These are phyloP conservation scores for Psophia crepitans DNA, from an alignment of 2,113 vertebrate genomes.

Conservation along the genomic window DNA sequence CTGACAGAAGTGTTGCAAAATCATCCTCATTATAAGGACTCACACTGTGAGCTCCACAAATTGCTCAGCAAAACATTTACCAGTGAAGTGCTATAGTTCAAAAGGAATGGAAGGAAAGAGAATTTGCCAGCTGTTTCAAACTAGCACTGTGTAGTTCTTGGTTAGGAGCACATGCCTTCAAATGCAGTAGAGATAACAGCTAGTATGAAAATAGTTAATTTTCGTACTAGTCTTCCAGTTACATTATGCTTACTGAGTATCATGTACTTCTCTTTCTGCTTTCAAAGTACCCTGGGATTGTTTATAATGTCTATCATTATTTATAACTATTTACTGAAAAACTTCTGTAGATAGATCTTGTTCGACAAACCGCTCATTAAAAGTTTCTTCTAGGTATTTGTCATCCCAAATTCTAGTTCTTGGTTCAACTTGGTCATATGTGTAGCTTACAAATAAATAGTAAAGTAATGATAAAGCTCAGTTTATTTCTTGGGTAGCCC, in stretches of 20 bases:
- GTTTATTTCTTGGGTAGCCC: background rate
- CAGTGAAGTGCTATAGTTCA: background rate
- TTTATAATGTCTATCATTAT: background rate
- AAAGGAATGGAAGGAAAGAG: background rate
- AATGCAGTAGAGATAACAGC: background rate
- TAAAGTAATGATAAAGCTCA: background rate
- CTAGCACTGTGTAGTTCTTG: background rate
- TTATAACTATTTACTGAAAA: background rate
- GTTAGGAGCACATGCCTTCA: background rate
- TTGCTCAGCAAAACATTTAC: background rate
- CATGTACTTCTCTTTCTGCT: background rate
- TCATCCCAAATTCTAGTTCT: background rate
- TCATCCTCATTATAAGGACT: background rate
- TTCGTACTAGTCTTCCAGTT: background rate
- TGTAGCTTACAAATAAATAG: background rate
- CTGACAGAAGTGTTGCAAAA: background rate
- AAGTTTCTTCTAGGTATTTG: background rate
- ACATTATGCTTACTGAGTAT: background rate
- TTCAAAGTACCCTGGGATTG: background rate
- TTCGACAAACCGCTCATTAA: background rate
- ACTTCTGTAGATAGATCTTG: background rate
- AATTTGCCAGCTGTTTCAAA: background rate
- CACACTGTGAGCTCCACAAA: background rate
- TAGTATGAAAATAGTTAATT: background rate
- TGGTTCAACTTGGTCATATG: background rate